Percentiles rank a stretch among this genome's conserved stretches.
phyloP scores from a whole-genome alignment of 2,888 invertebrate genomes.

The Mesochorus sp. region DNA sequence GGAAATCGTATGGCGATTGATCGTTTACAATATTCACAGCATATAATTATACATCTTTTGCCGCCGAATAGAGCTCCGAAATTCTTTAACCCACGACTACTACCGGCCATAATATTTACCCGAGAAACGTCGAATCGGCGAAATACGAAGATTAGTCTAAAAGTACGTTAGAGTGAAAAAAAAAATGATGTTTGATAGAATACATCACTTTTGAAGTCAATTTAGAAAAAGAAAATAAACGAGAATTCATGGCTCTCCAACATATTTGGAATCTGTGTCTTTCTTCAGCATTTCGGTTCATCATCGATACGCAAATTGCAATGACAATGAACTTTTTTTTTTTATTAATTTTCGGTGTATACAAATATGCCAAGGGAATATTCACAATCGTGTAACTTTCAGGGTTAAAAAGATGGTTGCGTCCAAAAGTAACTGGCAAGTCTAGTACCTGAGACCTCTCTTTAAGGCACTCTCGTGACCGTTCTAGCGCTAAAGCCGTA shows the following conservation, averaged over 20 bases:
- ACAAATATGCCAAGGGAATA: too few relatives aligned
- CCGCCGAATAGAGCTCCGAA: neutral
- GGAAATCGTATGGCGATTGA: constrained; percentile 36
- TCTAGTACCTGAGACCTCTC: too few relatives aligned
- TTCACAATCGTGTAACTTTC: too few relatives aligned
- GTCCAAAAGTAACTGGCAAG: too few relatives aligned
- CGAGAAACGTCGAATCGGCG: constrained; percentile 18
- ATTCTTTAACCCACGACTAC: constrained; percentile 29
- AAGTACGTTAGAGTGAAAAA: neutral
- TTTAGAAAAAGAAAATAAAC: too few relatives aligned
- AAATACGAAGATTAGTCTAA: neutral
- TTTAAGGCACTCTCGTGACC: constrained; percentile 28
- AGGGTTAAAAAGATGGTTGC: too few relatives aligned
- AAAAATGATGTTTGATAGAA: neutral
- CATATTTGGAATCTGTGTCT: neutral
- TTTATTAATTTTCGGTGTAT: too few relatives aligned
- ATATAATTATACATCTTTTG: constrained; percentile 1
- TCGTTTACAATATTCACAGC: constrained; percentile 47
- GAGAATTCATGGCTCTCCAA: neutral
- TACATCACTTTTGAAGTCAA: too few relatives aligned
- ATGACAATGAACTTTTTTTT: too few relatives aligned
- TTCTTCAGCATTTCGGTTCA: too few relatives aligned
- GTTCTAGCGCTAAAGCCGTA: neutral
- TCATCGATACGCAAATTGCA: too few relatives aligned
- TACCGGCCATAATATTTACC: constrained; percentile 14